Base-by-base conservation (phyloP, 2,113 vertebrate genomes). In the Peucedramus taeniatus region DNA sequence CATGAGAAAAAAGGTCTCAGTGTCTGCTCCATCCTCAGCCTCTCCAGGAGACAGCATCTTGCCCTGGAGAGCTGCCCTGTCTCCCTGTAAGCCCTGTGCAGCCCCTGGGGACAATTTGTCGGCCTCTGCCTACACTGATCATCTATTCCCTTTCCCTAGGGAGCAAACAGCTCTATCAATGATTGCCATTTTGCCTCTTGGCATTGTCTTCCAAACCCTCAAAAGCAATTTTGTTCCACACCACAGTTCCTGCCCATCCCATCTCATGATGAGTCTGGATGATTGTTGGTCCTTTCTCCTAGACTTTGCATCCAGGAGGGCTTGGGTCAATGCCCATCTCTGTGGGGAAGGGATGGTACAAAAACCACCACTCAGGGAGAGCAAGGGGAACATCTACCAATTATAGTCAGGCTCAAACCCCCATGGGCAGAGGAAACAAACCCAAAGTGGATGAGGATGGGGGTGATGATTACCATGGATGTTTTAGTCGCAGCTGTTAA, bases 401-500 rank as follows among this genome's bases (percentile, higher is more conserved):
- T 89, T 84, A 56, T 64, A 54, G 69, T 28, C 87, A 84, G 51
- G 33, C 27, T 84, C 14, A 31, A 83, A 91, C 15, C 8, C 54
- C 64, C 60, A 11, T 47, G 59, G 54, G 45, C 16, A 57, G 45
- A 63, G 64, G 65, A 66, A 71, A 78, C 21, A 75, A 93, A 66
- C 39, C 26, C 35, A 16, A 33, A 82, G 53, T 27, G 51, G 30
- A 20, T 66, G 65, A 31, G 35, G 65, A 59, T 63, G 44, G 28
- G 1, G 12, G 23, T 53, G 83, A 45, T 27, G 28, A 37, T 74
- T 65, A 69, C 28, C 66, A 14, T 6, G 33, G 74, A 81, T 24
- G 61, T n/a, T 95, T 96, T 82, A 69, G 92, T 84, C 53, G 1
- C 74, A 94, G 84, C 78, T 95, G 95, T 82, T 82, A 94, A 94